Conservation (phyloP, 1,140 invertebrate genomes). For the Octopus bimaculoides region DNA sequence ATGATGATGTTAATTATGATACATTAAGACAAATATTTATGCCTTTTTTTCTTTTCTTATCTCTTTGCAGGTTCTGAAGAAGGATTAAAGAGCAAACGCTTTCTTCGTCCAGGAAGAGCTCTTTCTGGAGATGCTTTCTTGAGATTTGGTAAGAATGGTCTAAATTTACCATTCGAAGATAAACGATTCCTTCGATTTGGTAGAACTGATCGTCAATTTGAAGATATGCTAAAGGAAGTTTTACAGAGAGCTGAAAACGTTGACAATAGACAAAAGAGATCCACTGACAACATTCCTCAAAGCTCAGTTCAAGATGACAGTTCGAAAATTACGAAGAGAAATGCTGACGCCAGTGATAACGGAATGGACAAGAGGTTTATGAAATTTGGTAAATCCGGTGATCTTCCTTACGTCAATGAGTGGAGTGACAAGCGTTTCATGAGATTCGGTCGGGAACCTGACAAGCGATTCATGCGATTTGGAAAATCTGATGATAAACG, state of each 20-base stretch:
- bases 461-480: conserved; percentile 34
- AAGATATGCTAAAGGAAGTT: conserved; percentile 12
- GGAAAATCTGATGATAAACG: conserved; percentile 32
- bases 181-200: conserved; percentile 42
- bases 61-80: not conserved
- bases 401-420: conserved; percentile 14
- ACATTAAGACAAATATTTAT: too few species aligned
- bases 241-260: not conserved
- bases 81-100: conserved; percentile 18
- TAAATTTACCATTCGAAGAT: conserved; percentile 21
- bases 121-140: conserved; percentile 27
- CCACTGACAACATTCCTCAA: not conserved
- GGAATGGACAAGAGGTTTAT: conserved; percentile 16
- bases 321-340: not conserved
- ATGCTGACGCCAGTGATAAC: not conserved
- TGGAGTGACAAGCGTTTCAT: conserved; percentile 38
- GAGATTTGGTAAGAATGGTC: conserved; percentile 24
- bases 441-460: conserved; percentile 36
- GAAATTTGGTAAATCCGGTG: conserved; percentile 35
- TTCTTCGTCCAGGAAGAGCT: conserved; percentile 27
- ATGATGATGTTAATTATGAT: too few species aligned
- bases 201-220: not conserved
- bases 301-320: not conserved
- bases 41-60: not conserved
- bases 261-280: conserved; percentile 13